Base-by-base conservation (phyloP, 2,797 vertebrate species). In the Kryptolebias ocellatus region DNA sequence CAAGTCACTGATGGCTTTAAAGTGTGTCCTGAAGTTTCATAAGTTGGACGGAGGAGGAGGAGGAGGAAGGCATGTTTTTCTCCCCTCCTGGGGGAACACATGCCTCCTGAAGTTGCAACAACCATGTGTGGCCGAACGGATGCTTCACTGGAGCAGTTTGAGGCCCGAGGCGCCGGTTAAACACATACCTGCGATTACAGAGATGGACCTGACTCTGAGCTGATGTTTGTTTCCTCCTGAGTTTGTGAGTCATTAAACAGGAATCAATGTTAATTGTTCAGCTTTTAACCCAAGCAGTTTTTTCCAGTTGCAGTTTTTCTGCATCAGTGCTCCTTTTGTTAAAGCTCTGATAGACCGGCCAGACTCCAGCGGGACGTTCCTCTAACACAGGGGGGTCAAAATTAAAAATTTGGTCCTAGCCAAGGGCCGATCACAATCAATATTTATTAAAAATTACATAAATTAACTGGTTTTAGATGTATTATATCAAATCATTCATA, bases 311-410 rank as follows among this genome's bases (percentile, higher is more conserved):
- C 34, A 66, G 29, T 63, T 54, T 50, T 2, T 47, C 65, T 59
- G 60, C 69, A 51, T 84, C 78, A 81, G 80, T 83, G 81, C 54
- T 53, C 20, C 78, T 82, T 83, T 82, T 89, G 75, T 87, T 83
- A 27, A 24, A 24, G 20, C 20, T 24, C 20, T 24, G 20, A 24
- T 24, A 24, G 20, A 24, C 20, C 20, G 2, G 20, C 20, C 20
- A 24, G 20, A 24, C 20, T 24, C 20, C 20, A 24, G 20, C 20
- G 20, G 20, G 20, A 24, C 20, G 20, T 24, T 24, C 20, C 20
- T 24, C 20, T 24, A 24, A 24, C 20, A 24, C 20, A 24, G 2
- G 20, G 20, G 20, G 20, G 20, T 24, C 20, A 24, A 73, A 37
- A 60, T 66, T 34, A 34, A 54, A 37, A 37, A 56, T 24, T 24